Evolutionary conservation across 2,797 vertebrate genomes (phyloP).

Genomic region (Poecilia gillii): DNA sequence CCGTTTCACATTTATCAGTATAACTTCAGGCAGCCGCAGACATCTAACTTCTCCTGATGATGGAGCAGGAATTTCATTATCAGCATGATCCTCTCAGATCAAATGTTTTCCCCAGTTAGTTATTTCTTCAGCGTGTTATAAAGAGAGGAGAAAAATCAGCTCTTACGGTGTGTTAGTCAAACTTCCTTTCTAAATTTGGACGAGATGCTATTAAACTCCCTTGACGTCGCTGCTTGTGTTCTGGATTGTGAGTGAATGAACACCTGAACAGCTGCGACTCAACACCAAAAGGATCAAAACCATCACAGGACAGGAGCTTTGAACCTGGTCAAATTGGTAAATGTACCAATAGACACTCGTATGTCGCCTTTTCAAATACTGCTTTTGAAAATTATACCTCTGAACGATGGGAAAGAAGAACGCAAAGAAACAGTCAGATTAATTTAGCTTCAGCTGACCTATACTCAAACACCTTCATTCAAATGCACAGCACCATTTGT

Average conservation of each 20-base stretch:
- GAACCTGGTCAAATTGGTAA: background rate
- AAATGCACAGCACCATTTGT: background rate
- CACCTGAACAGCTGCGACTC: slow-evolving; percentile 4
- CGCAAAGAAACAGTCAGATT: background rate
- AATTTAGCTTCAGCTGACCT: background rate
- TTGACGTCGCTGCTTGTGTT: slow-evolving; percentile 12
- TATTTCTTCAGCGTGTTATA: slow-evolving; percentile 30
- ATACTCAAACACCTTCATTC: background rate
- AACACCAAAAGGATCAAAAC: slow-evolving; percentile 12
- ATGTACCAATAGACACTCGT: background rate
- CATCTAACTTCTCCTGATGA: slow-evolving; percentile 71
- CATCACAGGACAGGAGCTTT: slow-evolving; percentile 24
- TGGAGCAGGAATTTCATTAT: slow-evolving; percentile 59
- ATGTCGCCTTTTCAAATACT: background rate
- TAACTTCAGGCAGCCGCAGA: slow-evolving; percentile 61
- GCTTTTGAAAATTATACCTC: background rate
- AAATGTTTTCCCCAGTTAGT: slow-evolving; percentile 44
- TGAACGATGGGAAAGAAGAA: background rate
- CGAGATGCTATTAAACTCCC: slow-evolving; percentile 17
- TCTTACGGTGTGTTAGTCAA: slow-evolving; percentile 2
- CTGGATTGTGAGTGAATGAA: slow-evolving; percentile 14
- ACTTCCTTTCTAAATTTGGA: slow-evolving; percentile 32
- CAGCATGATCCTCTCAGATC: slow-evolving; percentile 54
- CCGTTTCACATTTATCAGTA: slow-evolving; percentile 64
- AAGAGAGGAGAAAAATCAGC: slow-evolving; percentile 17